phyloP scores from a whole-genome alignment of 2,888 invertebrate species.

The Rapana venosa region DNA sequence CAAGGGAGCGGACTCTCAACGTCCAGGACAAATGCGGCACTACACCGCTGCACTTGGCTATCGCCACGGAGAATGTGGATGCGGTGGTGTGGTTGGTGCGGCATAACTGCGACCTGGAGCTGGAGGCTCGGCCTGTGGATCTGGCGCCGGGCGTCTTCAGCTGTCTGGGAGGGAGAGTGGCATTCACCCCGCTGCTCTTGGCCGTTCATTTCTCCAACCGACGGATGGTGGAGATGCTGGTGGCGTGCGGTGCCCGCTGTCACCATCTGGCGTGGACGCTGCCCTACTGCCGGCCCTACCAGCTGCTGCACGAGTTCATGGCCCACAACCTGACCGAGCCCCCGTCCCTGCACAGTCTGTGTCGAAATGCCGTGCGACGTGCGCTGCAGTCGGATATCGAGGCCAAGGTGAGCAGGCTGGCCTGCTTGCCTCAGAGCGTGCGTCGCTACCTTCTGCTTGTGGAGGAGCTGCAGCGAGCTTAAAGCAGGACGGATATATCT shows the following conservation, averaged over 20 bases:
- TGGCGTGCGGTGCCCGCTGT: slow-evolving; percentile 21
- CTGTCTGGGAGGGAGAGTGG: slow-evolving; percentile 18
- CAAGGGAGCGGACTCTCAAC: slow-evolving; percentile 22
- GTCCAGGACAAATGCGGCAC: slow-evolving; percentile 33
- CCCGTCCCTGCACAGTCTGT: slow-evolving; percentile 16
- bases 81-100: slow-evolving; percentile 32
- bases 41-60: slow-evolving; percentile 35
- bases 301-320: slow-evolving; percentile 31
- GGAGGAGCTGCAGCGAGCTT: slow-evolving; percentile 30
- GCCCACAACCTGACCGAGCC: neutral
- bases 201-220: slow-evolving; percentile 39
- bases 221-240: slow-evolving; percentile 37
- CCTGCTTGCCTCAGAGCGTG: slow-evolving; percentile 22
- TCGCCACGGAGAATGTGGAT: slow-evolving; percentile 37
- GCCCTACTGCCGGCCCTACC: slow-evolving; percentile 29
- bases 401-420: slow-evolving; percentile 9
- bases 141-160: slow-evolving; percentile 38
- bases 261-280: slow-evolving; percentile 20
- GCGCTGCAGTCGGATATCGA: neutral
- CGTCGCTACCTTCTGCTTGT: slow-evolving; percentile 21
- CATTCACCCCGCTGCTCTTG: slow-evolving; percentile 33
- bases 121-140: slow-evolving; percentile 33
- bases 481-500: neutral
- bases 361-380: neutral
- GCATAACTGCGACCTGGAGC: slow-evolving; percentile 34